A percentile compares a stretch with the other conserved stretches of the same genome.
These are phyloP conservation scores for Pluvianellus socialis DNA, from an alignment of 2,113 vertebrate species.

Conservation along the genomic window DNA sequence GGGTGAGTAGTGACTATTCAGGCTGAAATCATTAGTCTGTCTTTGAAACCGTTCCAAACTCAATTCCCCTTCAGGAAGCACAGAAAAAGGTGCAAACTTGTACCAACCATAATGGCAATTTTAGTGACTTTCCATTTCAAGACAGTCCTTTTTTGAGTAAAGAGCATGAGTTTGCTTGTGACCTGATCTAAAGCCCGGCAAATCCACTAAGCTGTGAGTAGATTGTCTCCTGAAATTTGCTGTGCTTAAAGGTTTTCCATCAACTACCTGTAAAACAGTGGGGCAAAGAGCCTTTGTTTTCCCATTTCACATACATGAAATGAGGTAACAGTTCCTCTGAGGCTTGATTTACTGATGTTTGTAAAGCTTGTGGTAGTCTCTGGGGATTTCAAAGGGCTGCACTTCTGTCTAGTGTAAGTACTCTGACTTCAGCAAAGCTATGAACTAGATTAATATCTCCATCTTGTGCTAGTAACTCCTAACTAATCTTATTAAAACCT, in stretches of 20 bases:
- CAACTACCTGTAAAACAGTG: background rate
- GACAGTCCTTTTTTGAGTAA: background rate
- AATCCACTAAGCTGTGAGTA: background rate
- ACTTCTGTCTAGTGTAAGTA: background rate
- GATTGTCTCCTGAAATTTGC: background rate
- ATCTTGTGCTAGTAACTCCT: slow-evolving; percentile 16
- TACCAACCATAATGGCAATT: background rate
- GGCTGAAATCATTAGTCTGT: background rate
- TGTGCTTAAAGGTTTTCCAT: background rate
- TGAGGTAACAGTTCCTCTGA: background rate
- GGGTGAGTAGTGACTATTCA: background rate
- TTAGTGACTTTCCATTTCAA: background rate
- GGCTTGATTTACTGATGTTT: background rate
- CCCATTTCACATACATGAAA: background rate
- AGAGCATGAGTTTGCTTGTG: background rate
- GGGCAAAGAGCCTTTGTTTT: background rate
- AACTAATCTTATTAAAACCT: slow-evolving; percentile 38
- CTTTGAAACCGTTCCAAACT: background rate
- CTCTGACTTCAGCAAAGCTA: slow-evolving; percentile 34
- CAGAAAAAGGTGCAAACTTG: background rate
- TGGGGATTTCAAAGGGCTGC: background rate
- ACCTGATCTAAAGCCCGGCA: background rate
- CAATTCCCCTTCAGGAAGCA: background rate
- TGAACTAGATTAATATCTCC: slow-evolving; percentile 15
- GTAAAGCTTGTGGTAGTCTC: background rate